These are phyloP conservation scores for Cheilosia scutellata DNA, from an alignment of 2,888 invertebrate genomes.

Conservation along the genomic window DNA sequence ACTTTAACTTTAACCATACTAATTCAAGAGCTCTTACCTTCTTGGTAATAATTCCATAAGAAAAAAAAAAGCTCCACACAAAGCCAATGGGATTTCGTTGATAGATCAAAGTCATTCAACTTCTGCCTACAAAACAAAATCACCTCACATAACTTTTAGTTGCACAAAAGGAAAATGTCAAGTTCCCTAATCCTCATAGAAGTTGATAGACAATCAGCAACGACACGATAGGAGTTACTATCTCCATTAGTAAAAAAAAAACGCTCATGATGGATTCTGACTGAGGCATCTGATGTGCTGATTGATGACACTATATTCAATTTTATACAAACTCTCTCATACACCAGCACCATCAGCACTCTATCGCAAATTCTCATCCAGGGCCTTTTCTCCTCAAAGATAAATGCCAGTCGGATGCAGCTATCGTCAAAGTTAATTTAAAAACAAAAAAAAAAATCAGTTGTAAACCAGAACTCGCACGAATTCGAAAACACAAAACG, in stretches of 20 bases:
- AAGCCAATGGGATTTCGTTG: not conserved
- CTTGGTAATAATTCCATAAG: not conserved
- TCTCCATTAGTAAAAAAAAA: conserved; percentile 2
- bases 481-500: conserved; percentile 48
- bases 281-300: conserved; percentile 48
- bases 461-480: conserved; percentile 50
- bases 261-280: conserved; percentile 36
- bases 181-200: not conserved
- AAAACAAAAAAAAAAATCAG: conserved; percentile 4
- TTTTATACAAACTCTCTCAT: conserved; percentile 42
- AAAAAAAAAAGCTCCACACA: not conserved
- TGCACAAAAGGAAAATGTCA: conserved; percentile 9
- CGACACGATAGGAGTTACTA: conserved; percentile 23
- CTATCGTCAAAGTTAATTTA: conserved; percentile 31
- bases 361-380: not conserved
- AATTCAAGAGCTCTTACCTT: too few relatives aligned
- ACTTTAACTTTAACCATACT: too few relatives aligned
- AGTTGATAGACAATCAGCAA: conserved; percentile 4
- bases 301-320: conserved; percentile 60
- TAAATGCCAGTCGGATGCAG: conserved; percentile 32
- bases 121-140: not conserved
- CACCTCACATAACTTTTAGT: not conserved
- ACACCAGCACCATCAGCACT: conserved; percentile 9
- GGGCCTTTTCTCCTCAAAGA: conserved; percentile 6
- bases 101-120: not conserved